Conservation (phyloP, 2,797 vertebrate species). For the Bradypodion ventrale region DNA sequence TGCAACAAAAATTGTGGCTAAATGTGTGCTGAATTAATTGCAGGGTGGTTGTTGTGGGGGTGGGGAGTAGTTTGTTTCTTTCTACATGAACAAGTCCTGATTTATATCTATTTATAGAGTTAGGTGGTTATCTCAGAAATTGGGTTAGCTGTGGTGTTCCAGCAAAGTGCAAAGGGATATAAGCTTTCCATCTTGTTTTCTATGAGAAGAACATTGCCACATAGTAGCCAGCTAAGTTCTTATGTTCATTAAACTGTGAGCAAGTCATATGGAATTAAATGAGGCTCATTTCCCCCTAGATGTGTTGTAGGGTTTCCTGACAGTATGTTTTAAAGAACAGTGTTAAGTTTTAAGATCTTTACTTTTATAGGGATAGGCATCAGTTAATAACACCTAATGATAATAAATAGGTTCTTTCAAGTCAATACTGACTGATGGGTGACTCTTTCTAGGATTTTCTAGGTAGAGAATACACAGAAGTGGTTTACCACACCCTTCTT, state of each 20-base stretch:
- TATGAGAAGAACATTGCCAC: background rate
- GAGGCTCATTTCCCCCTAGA: background rate
- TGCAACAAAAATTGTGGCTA: background rate
- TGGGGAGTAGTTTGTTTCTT: background rate
- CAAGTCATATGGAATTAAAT: background rate
- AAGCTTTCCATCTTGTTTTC: background rate
- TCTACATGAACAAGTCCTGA: background rate
- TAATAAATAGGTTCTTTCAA: no score
- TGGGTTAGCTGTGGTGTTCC: background rate
- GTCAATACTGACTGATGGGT: no score
- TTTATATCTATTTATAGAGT: background rate
- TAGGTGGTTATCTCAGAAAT: background rate
- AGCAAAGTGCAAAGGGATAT: background rate
- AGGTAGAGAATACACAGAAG: no score
- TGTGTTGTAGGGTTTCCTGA: background rate
- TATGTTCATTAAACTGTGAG: background rate
- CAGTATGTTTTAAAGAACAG: background rate
- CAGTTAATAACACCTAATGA: background rate
- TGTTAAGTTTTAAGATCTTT: background rate
- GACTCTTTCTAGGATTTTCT: no score
- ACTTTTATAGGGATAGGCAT: background rate
- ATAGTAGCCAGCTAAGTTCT: accelerated
- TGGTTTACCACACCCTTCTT: no score
- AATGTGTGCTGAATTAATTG: background rate
- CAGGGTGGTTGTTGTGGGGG: background rate